Conservation (phyloP, 1,140 invertebrate species). For the Lithobius niger region DNA sequence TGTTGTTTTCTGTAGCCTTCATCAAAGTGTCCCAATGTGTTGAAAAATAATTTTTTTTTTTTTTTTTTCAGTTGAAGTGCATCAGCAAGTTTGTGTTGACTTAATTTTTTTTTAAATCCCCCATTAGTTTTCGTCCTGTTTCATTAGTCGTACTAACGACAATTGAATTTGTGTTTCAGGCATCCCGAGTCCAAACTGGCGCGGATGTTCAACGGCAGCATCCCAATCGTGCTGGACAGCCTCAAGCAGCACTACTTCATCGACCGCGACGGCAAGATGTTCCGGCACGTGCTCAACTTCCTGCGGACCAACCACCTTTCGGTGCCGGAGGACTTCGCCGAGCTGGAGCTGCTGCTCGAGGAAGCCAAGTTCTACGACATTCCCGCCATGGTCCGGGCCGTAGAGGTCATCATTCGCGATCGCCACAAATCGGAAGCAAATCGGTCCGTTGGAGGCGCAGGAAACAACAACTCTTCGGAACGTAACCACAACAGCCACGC, state of each 20-base stretch:
- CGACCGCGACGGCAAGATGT: constrained; percentile 89
- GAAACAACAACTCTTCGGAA: constrained; percentile 7
- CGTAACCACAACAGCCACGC: not conserved
- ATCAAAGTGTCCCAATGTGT: no score
- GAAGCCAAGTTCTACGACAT: constrained; percentile 89
- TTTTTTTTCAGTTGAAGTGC: no score
- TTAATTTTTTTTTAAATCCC: not conserved
- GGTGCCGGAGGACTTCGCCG: constrained; percentile 72
- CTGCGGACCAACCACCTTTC: constrained; percentile 76
- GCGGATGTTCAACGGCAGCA: constrained; percentile 88
- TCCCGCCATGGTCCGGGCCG: constrained; percentile 42
- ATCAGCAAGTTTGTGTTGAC: no score
- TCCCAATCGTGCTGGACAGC: constrained; percentile 89
- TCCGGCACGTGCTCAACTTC: constrained; percentile 90
- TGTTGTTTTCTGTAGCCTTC: no score
- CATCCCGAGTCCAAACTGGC: constrained; percentile 83
- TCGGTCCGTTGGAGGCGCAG: constrained; percentile 12
- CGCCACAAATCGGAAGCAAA: constrained; percentile 16
- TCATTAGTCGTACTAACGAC: constrained; percentile 4
- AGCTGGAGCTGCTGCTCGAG: constrained; percentile 78
- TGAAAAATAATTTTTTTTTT: no score
- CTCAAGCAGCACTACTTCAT: constrained; percentile 98
- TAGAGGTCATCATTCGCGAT: constrained; percentile 62
- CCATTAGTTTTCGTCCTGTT: not conserved
- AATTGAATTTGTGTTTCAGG: no score